Base-by-base conservation (phyloP, 2,797 vertebrate genomes). In the Falco rusticolus region DNA sequence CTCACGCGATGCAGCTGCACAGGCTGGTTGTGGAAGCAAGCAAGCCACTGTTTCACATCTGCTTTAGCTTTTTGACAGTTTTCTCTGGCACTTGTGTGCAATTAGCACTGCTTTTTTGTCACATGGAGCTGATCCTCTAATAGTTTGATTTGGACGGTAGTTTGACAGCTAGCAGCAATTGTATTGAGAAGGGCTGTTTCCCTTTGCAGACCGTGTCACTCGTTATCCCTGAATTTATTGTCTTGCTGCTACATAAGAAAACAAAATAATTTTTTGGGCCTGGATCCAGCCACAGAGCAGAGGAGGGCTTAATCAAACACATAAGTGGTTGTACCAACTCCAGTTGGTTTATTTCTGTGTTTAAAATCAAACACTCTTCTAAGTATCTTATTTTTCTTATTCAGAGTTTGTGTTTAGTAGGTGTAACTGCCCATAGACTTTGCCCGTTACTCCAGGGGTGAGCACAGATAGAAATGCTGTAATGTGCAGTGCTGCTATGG, bases 21-120 rank as follows among this genome's bases (percentile, higher is more conserved):
- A 53, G 63, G 15, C 26, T 74, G 71, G 28, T 87, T 96, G 95
- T 83, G 84, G 61, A 95, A 95, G 92, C 81, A 94, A 93, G 84
- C 71, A 80, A 93, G 69, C 79, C 53, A n/a, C 94, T 94, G 39
- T 84, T 97, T 96, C 82, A 78, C 94, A 94, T 97, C 96, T 90
- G 88, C 61, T 90, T 93, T 56, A 83, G 81, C 28, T 92, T 92
- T 95, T 26, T 92, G 81, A 64, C 64, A 60, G 88, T 79, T 92
- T 95, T 83, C 60, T 64, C 81, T 84, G 71, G 86, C 37, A 14
- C 75, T 80, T n/a, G 45, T 33, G 69, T 34, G 34, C 56, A 85
- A 80, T 96, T 95, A 87, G 56, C 8, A 2, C 60, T 53, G 60
- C 16, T 74, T 34, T 92, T 84, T 60, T 60, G 72, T 37, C 61